phyloP scores from a whole-genome alignment of 2,113 vertebrate genomes.

The Thomomys bottae region DNA sequence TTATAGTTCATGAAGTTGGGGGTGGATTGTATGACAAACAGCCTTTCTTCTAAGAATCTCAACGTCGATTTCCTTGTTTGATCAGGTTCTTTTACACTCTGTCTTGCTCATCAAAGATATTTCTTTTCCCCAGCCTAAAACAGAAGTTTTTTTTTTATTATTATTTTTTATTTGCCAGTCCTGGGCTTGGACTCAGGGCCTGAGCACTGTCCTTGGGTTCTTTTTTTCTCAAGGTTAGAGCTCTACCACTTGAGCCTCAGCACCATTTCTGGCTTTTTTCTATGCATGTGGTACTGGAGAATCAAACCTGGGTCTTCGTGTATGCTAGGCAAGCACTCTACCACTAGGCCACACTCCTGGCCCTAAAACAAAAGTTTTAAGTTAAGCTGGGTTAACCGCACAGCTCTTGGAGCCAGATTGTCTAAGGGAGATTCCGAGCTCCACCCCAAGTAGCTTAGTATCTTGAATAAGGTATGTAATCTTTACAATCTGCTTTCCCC shows the following conservation, averaged over 20 bases:
- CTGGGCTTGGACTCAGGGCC: no score
- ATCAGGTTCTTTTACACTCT: not conserved
- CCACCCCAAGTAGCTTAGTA: not conserved
- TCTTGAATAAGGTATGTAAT: not conserved
- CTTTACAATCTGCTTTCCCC: not conserved
- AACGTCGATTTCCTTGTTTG: not conserved
- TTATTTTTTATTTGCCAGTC: no score
- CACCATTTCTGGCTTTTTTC: no score
- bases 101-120: slow-evolving; percentile 3
- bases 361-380: no score
- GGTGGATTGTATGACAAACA: not conserved
- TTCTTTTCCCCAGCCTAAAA: not conserved
- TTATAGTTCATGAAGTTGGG: not conserved
- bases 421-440: not conserved
- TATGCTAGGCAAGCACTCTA: no score
- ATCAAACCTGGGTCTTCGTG: no score
- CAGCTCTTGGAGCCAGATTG: not conserved
- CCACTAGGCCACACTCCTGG: no score
- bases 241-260: no score
- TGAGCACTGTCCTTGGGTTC: no score
- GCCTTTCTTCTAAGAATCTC: slow-evolving; percentile 5
- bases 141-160: no score
- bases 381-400: not conserved
- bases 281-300: no score
- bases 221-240: no score